phyloP scores from a whole-genome alignment of 2,888 invertebrate species.

The Nebria brevicollis region DNA sequence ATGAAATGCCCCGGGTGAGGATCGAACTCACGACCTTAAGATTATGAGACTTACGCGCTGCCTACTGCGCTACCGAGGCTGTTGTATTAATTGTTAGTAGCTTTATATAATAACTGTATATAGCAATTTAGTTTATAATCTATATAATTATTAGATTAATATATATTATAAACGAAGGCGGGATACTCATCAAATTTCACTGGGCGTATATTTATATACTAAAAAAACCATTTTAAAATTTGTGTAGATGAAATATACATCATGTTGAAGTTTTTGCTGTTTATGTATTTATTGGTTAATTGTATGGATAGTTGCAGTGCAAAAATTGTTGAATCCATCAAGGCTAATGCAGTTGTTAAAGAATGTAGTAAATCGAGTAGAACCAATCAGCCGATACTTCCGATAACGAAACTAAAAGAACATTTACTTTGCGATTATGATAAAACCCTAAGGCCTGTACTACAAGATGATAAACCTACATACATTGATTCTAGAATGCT shows the following conservation, averaged over 20 bases:
- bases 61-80: conserved; percentile 88
- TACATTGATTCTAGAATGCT: conserved; percentile 67
- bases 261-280: neutral
- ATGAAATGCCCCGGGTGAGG: conserved; percentile 83
- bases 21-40: conserved; percentile 96
- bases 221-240: neutral
- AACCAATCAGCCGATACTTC: conserved; percentile 45
- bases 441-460: conserved; percentile 66
- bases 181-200: neutral
- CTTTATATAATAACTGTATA: too few relatives aligned
- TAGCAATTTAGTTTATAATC: too few relatives aligned
- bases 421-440: conserved; percentile 70
- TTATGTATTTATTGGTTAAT: neutral
- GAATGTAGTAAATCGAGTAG: conserved; percentile 13
- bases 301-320: neutral
- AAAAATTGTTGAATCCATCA: neutral
- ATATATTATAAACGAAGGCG: neutral
- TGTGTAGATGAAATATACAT: neutral
- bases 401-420: conserved; percentile 61
- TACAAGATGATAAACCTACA: conserved; percentile 65
- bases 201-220: neutral
- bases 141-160: too few relatives aligned
- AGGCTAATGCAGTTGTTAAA: neutral
- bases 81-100: too few relatives aligned
- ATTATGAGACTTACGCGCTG: conserved; percentile 92